A percentile compares a stretch with the other conserved stretches of the same genome.
Evolutionary conservation across 2,888 invertebrate genomes (phyloP).

Genomic region (Brassicogethes aeneus): DNA sequence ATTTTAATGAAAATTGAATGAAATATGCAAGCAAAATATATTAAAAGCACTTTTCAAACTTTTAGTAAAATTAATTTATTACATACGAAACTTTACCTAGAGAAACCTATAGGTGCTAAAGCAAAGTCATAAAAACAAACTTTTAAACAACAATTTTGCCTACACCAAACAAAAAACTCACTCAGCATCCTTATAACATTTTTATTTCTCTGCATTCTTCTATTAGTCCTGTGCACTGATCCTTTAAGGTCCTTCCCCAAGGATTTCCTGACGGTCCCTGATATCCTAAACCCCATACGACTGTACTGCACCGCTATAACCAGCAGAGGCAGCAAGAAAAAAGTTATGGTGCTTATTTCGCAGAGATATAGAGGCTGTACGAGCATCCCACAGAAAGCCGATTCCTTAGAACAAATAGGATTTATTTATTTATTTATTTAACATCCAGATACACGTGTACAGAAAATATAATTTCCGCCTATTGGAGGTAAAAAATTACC

Average conservation of each 20-base stretch:
- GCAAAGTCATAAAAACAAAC: no score
- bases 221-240: constrained; percentile 57
- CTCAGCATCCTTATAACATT: constrained; percentile 74
- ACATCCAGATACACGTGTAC: no score
- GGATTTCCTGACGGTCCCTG: constrained; percentile 42
- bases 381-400: constrained; percentile 73
- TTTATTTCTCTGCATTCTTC: constrained; percentile 59
- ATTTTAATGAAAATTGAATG: no score
- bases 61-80: no score
- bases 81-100: no score
- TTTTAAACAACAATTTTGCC: no score
- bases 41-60: no score
- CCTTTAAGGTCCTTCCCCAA: constrained; percentile 48
- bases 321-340: constrained; percentile 67
- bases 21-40: no score
- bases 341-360: constrained; percentile 71
- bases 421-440: constrained; percentile 6
- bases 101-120: no score
- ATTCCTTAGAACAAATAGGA: constrained; percentile 44
- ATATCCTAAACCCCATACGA: constrained; percentile 66
- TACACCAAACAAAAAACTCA: constrained; percentile 38
- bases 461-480: no score
- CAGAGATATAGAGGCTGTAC: constrained; percentile 53
- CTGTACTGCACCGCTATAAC: constrained; percentile 71
- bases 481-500: background rate